phyloP scores from a whole-genome alignment of 2,797 vertebrate genomes.

The Chaetophractus vellerosus region DNA sequence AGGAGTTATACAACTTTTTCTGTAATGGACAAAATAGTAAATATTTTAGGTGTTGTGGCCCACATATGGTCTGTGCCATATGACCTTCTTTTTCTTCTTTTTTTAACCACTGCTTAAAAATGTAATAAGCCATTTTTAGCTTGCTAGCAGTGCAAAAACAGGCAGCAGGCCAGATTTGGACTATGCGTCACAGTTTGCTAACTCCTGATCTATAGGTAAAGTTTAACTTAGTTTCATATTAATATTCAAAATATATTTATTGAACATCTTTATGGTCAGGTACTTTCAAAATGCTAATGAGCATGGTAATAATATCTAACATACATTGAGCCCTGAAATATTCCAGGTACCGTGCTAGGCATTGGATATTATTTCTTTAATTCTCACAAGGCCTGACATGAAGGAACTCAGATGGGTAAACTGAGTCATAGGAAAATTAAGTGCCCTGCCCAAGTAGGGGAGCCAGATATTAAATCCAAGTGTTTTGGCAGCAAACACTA shows the following conservation, averaged over 20 bases:
- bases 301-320: not conserved
- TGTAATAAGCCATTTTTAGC: not conserved
- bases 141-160: not conserved
- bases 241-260: not conserved
- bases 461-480: not conserved
- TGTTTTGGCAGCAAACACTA: not conserved
- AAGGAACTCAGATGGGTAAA: not conserved
- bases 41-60: not conserved
- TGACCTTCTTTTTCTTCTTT: not conserved
- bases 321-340: not conserved
- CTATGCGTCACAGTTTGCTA: not conserved
- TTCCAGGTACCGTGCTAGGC: not conserved
- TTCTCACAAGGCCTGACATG: not conserved
- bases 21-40: not conserved
- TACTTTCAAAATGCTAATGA: constrained; percentile 21
- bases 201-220: not conserved
- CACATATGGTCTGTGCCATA: not conserved
- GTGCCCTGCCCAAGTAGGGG: not conserved
- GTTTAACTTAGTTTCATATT: constrained; percentile 32
- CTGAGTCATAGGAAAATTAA: not conserved
- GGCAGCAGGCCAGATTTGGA: not conserved
- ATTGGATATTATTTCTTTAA: not conserved
- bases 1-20: not conserved
- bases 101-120: not conserved
- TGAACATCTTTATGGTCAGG: not conserved